Percentiles rank a stretch among this genome's conserved stretches.
phyloP scores from a whole-genome alignment of 2,888 invertebrate genomes.

The Chalcis sispes region DNA sequence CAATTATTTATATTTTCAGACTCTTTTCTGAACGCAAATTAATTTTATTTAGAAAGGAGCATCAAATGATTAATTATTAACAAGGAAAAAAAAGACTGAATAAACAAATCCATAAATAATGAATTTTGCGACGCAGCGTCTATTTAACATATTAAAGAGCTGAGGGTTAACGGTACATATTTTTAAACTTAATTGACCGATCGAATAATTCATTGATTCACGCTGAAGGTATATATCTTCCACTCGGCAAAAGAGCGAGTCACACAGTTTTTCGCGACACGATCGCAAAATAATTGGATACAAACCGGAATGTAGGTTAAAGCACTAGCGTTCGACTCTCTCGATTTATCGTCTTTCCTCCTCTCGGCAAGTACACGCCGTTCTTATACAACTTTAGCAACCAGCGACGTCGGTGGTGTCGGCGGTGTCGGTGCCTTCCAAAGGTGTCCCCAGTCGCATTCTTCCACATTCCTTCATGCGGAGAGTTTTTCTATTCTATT shows the following conservation, averaged over 20 bases:
- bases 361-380: no score
- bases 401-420: no score
- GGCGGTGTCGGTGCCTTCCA: no score
- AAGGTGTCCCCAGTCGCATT: no score
- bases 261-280: not conserved
- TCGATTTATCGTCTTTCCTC: no score
- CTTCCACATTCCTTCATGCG: no score
- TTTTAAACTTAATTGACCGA: constrained; percentile 40
- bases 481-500: no score
- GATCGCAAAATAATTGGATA: constrained; percentile 46
- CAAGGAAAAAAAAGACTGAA: constrained; percentile 7
- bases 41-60: constrained; percentile 2
- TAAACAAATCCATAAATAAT: not conserved
- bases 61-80: not conserved
- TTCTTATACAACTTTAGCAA: no score
- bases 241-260: not conserved
- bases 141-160: constrained; percentile 38
- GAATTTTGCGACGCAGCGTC: not conserved
- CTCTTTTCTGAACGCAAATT: no score
- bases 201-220: not conserved
- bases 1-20: no score
- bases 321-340: no score
- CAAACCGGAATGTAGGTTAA: constrained; percentile 41
- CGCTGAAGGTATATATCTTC: not conserved
- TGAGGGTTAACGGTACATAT: constrained; percentile 19